These are phyloP conservation scores for Uloborus diversus DNA, from an alignment of 1,140 invertebrate species.

Conservation along the genomic window DNA sequence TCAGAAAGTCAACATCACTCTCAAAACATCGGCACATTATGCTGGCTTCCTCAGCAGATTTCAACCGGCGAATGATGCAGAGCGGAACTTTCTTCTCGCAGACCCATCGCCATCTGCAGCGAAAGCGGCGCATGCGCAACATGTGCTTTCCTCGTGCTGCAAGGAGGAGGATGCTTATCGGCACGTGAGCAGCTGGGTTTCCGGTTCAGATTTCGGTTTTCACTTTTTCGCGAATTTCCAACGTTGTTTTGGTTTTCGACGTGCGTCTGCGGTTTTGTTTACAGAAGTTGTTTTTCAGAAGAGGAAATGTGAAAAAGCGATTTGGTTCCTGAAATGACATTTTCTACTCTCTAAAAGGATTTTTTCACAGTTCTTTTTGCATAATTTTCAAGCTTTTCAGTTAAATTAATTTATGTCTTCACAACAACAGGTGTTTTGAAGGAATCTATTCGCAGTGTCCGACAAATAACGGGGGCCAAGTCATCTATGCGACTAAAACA, in stretches of 20 bases:
- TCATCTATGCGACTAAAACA: too few species aligned
- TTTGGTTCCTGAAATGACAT: too few species aligned
- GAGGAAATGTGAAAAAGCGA: too few species aligned
- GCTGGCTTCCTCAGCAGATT: neutral
- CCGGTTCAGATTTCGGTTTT: slow-evolving; percentile 34
- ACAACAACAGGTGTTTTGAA: too few species aligned
- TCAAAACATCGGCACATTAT: neutral
- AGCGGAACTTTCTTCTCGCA: slow-evolving; percentile 18
- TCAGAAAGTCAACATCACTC: neutral
- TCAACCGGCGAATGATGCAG: slow-evolving; percentile 39
- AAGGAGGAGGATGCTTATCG: neutral
- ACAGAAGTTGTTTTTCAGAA: too few species aligned
- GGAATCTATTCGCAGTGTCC: too few species aligned
- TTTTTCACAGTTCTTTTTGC: too few species aligned
- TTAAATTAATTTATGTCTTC: too few species aligned
- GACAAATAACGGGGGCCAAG: too few species aligned
- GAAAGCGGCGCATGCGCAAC: neutral
- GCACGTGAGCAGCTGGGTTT: slow-evolving; percentile 44
- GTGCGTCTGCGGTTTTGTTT: too few species aligned
- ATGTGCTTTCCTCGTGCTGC: slow-evolving; percentile 13
- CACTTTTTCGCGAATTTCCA: neutral
- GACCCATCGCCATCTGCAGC: slow-evolving; percentile 33
- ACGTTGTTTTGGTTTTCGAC: neutral
- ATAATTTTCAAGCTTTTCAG: too few species aligned
- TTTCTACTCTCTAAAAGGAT: too few species aligned